Evolutionary conservation across 2,888 invertebrate genomes (phyloP).

Genomic region (Epinotia nisella): DNA sequence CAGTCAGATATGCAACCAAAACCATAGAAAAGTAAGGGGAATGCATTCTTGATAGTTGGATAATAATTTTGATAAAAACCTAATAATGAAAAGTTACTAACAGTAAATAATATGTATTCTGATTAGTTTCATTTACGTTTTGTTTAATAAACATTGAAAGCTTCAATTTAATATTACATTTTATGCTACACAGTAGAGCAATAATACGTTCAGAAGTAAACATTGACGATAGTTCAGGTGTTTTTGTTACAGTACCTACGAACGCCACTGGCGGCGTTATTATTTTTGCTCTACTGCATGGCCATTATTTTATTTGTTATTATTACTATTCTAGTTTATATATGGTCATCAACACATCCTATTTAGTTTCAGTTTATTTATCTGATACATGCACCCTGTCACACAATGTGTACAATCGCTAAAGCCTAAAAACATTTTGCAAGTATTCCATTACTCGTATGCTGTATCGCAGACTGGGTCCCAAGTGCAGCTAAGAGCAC

Average conservation of each 20-base stretch:
- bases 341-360: slow-evolving; percentile 53
- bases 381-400: slow-evolving; percentile 83
- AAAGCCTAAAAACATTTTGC: slow-evolving; percentile 54
- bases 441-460: slow-evolving; percentile 51
- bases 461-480: slow-evolving; percentile 49
- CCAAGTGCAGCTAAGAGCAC: slow-evolving; percentile 54
- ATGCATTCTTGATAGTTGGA: background rate
- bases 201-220: slow-evolving; percentile 47
- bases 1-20: background rate
- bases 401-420: slow-evolving; percentile 72
- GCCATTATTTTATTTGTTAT: slow-evolving; percentile 22
- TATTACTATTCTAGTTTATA: slow-evolving; percentile 51
- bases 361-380: slow-evolving; percentile 61
- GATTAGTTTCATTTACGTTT: slow-evolving; percentile 7
- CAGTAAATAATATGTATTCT: background rate
- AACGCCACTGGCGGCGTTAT: background rate
- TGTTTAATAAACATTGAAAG: slow-evolving; percentile 40
- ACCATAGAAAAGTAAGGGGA: background rate
- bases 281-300: slow-evolving; percentile 29
- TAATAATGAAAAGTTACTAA: slow-evolving; percentile 11
- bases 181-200: slow-evolving; percentile 49
- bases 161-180: slow-evolving; percentile 26
- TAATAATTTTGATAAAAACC: slow-evolving; percentile 9
- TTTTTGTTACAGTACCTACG: background rate
- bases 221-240: background rate